Evolutionary conservation across 2,888 invertebrate genomes (phyloP), one percentile per base, ranked within the genome.

Genomic region (Patella caerulea): DNA sequence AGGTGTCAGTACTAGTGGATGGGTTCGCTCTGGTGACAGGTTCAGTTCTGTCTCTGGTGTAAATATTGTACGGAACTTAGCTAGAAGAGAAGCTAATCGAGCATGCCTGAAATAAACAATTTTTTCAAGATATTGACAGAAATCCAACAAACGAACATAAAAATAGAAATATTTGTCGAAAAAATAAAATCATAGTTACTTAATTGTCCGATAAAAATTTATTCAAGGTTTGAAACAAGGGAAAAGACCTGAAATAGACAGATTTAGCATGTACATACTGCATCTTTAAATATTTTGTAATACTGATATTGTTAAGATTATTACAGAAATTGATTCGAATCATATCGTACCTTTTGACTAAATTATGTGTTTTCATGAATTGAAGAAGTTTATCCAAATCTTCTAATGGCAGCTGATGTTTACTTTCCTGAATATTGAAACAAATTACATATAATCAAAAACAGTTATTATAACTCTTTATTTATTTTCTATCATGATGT

Each of bases 341-440:
- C 9, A 9, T 19, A 53, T 76, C 82, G 77, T 78, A 95, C 94
- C 95, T 94, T 75, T 93, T 93, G 75, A 94, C 93, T 74, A 91
- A 85, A 19, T 87, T 88, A 76, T 86, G 83, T 55, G 87, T 83
- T 78, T 91, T 93, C 80, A 96, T 89, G 75, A 93, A 91, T 80
- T 94, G 94, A 84, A 95, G 92, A 0, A 96, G 94, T 45, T 94
- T 93, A 79, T 94, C 93, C 0, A 96, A 92, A 82, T 95, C 95
- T 78, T 95, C 95, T 83, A 94, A 94, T 0, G 95, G 92, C 17
- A 96, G 89, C 85, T 96, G 96, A 19, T 92, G 92, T 65, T 91
- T 92, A 11, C 95, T 94, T 69, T 94, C 89, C 91, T 90, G 79
- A 59, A 83, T 81, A 24, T 65, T 45, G 7, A 9, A 45, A 45